These are phyloP conservation scores for Crypturellus tataupa DNA, from an alignment of 2,797 vertebrate species.

Conservation along the genomic window DNA sequence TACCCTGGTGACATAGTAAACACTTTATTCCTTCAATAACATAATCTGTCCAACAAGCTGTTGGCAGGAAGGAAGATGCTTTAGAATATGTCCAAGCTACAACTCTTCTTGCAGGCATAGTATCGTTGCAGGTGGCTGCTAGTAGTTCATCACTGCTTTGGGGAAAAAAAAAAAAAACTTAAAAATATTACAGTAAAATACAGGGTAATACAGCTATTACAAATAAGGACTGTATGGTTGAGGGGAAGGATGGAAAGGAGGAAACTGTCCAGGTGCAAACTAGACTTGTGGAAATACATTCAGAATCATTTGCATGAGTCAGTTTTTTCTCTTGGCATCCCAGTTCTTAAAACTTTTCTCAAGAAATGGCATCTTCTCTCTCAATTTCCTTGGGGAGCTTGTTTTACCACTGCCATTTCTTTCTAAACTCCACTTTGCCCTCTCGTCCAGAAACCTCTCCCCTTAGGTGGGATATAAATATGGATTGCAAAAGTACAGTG, in stretches of 20 bases:
- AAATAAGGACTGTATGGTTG: accelerated
- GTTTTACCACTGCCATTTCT: not conserved
- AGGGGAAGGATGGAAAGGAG: not conserved
- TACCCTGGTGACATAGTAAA: conserved; percentile 31
- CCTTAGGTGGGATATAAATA: not conserved
- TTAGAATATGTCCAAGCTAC: not conserved
- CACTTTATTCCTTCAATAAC: conserved; percentile 15
- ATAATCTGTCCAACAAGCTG: conserved; percentile 15
- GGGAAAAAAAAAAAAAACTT: not conserved
- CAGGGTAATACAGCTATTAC: not conserved
- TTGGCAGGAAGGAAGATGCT: not conserved
- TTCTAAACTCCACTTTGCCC: not conserved
- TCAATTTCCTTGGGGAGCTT: not conserved
- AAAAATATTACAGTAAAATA: not conserved
- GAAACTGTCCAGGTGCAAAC: not conserved
- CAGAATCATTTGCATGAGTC: not conserved
- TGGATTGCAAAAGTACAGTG: not conserved
- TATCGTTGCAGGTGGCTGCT: conserved; percentile 1
- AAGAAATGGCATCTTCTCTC: not conserved
- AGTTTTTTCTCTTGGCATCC: not conserved
- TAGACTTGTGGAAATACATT: not conserved
- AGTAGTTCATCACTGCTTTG: not conserved
- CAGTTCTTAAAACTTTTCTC: not conserved
- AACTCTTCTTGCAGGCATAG: not conserved
- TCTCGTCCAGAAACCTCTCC: not conserved